Base-by-base conservation (phyloP, 1,140 invertebrate species). In the Himalopsyche phryganea region DNA sequence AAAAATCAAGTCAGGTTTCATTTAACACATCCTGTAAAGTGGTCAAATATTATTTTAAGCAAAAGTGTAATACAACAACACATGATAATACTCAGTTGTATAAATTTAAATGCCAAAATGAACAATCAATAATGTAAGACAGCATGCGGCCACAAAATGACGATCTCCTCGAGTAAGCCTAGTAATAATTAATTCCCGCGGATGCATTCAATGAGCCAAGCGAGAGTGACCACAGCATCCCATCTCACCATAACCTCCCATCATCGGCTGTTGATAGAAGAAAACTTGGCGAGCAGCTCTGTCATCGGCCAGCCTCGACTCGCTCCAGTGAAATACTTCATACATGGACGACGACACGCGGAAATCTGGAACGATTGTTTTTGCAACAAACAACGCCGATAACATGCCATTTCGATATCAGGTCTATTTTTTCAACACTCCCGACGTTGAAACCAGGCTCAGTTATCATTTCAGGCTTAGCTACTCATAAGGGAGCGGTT, bases 321-420 rank as follows among this genome's bases (percentile, higher is more conserved):
- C 63, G 47, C 48, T 82, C 85, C 85, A 87, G 81, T 85, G 83
- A 75, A 87, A 85, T 65, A 87, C 84, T 78, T 87, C 85, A 77
- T 87, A 86, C 83, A 87, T 87, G 69, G 85, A 86, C 72, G 83
- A 81, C 71, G 84, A 85, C 76, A 84, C 85, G 78, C 80, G 76
- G 73, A 80, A 77, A 83, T 84, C 83, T 84, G 82, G 64, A 80
- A 64, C 53, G 38, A 63, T 52, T 50, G 35, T 32, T 13, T 28
- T 28, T 28, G 23, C 23, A 28, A 28, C 23, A 28, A 28, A 28
- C 23, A 28, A 28, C 23, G 23, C 23, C 23, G 23, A 9, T 28
- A 28, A 28, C 23, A 28, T 28, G 23, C 23, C 23, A 28, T 28
- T 28, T 28, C 23, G 23, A 9, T 28, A n/a, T n/a, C n/a, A n/a